Base-by-base conservation (phyloP, 1,140 invertebrate genomes). In the Stegodyphus mimosarum region DNA sequence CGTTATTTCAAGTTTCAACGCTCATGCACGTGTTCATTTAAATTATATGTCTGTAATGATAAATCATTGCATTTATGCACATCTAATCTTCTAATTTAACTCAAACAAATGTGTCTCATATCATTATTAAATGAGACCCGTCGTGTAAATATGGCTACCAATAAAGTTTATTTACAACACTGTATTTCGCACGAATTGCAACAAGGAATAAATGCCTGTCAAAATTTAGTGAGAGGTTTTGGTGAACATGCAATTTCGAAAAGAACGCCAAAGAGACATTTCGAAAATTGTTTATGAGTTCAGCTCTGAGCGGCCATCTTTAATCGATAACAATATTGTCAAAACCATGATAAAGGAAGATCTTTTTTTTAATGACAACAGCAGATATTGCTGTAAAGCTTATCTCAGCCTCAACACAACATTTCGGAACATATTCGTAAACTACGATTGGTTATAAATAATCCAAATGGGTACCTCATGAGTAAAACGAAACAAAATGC, bases 211-310 rank as follows among this genome's bases (percentile, higher is more conserved):
- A 10, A 60, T 5, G 1, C 1, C 48, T 9, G 11, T 60, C 55
- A 60, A 60, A 60, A 60, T 60, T 60, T 60, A 60, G 5, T 2
- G 55, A 60, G 5, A 60, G 53, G 1, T 10, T 60, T 60, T 60
- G 9, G 1, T 60, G 15, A 5, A 60, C 1, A 9, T 60, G 55
- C 67, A 91, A 81, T 85, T 64, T 69, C 5, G 5, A 9, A 79
- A 11, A 52, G 18, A 52, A 33, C 33, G 33, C 7, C 49, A 63
- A 71, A 60, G 49, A 72, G 3, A 69, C 0, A 6, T 67, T 71
- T 81, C 17, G 33, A 52, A 49, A 64, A 51, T 17, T 81, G n/a
- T n/a, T n/a, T n/a, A n/a, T n/a, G n/a, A n/a, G n/a, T n/a, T n/a
- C n/a, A 13, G 9, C 67, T 49, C 33, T 48, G n/a, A 15, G 18